These are phyloP conservation scores for Mola mola DNA, from an alignment of 2,113 vertebrate genomes.

Conservation along the genomic window DNA sequence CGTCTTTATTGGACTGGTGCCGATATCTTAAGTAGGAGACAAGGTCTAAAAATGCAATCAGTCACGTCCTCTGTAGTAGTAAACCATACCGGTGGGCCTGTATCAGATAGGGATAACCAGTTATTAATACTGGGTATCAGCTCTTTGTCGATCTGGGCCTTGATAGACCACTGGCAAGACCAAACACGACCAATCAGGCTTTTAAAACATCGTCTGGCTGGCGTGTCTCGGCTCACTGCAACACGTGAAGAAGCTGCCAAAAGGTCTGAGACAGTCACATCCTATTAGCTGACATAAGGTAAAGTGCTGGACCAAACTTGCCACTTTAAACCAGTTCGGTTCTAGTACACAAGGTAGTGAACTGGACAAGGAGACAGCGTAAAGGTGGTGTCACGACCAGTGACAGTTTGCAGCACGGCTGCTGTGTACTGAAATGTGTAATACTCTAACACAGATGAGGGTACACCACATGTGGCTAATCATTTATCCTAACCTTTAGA, in stretches of 20 bases:
- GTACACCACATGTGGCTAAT: too few species aligned
- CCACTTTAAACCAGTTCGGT: slow-evolving; percentile 65
- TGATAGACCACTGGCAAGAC: slow-evolving; percentile 8
- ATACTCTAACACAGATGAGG: too few species aligned
- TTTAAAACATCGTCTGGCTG: slow-evolving; percentile 21
- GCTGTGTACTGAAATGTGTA: too few species aligned
- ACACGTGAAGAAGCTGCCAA: slow-evolving; percentile 28
- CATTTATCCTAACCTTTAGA: too few species aligned
- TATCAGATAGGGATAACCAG: neutral
- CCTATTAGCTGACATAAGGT: slow-evolving; percentile 64
- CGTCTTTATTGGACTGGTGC: neutral
- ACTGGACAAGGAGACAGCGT: neutral
- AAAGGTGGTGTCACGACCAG: neutral
- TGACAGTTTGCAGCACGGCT: neutral
- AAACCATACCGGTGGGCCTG: neutral
- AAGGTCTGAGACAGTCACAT: slow-evolving; percentile 57
- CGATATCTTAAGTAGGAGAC: neutral
- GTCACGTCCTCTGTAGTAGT: neutral
- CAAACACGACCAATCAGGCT: slow-evolving; percentile 18
- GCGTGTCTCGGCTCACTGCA: slow-evolving; percentile 12
- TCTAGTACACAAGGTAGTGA: slow-evolving; percentile 1
- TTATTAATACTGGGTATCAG: neutral
- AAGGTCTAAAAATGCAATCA: neutral
- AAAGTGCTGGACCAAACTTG: slow-evolving; percentile 45
- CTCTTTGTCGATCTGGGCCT: neutral